These are phyloP conservation scores for Ctenodactylus gundi DNA, from an alignment of 2,113 vertebrate genomes.

Conservation along the genomic window DNA sequence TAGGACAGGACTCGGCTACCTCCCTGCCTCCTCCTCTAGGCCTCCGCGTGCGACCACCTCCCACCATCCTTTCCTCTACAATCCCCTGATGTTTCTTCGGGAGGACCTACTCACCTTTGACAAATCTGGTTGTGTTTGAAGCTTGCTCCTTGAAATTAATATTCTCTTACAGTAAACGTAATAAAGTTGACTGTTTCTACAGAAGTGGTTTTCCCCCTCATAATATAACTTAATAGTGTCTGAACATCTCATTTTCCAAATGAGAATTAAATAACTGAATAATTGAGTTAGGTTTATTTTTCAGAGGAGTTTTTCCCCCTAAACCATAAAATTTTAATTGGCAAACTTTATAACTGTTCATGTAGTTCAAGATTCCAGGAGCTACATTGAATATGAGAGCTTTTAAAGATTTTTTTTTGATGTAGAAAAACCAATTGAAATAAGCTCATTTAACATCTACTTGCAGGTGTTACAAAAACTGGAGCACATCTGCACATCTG, in stretches of 20 bases:
- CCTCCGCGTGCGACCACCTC: no score
- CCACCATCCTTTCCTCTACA: not conserved
- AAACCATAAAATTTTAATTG: slow-evolving; percentile 68
- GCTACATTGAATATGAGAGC: slow-evolving; percentile 65
- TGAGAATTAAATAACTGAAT: slow-evolving; percentile 69
- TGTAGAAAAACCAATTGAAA: slow-evolving; percentile 41
- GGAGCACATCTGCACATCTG: slow-evolving; percentile 9
- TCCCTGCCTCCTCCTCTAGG: not conserved
- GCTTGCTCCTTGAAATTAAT: slow-evolving; percentile 37
- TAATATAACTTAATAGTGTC: slow-evolving; percentile 59
- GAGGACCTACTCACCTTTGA: not conserved
- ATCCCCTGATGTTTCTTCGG: not conserved
- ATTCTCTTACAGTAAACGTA: slow-evolving; percentile 47
- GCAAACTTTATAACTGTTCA: slow-evolving; percentile 70
- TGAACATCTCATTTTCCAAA: slow-evolving; percentile 64
- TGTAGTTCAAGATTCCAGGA: slow-evolving; percentile 70
- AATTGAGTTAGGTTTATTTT: slow-evolving; percentile 63
- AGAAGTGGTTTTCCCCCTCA: not conserved
- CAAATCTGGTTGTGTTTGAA: slow-evolving; percentile 20
- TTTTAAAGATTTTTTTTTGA: slow-evolving; percentile 44
- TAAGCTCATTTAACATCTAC: slow-evolving; percentile 29
- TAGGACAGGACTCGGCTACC: not conserved
- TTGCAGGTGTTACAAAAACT: slow-evolving; percentile 42
- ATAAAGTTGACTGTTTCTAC: slow-evolving; percentile 49
- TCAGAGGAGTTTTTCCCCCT: slow-evolving; percentile 12